These are phyloP conservation scores for Ditula angustiorana DNA, from an alignment of 2,888 invertebrate species.

Conservation along the genomic window DNA sequence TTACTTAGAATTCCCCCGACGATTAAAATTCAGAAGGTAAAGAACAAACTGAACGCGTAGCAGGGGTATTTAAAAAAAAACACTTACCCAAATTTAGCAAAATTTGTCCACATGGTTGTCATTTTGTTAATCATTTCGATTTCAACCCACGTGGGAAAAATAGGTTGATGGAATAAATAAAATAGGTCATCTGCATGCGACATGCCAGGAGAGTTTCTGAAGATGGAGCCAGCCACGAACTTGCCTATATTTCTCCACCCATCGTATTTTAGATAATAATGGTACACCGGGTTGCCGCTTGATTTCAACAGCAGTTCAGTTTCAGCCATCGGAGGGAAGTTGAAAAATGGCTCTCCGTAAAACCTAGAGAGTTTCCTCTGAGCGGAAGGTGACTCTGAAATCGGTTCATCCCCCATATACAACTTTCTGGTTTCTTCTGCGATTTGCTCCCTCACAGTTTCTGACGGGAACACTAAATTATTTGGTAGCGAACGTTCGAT, in stretches of 20 bases:
- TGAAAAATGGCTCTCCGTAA: constrained; percentile 61
- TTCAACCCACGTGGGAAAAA: constrained; percentile 58
- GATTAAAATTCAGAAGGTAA: too few species aligned
- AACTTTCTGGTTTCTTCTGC: constrained; percentile 59
- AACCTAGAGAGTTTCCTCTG: constrained; percentile 60
- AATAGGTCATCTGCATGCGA: constrained; percentile 72
- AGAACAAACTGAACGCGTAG: too few species aligned
- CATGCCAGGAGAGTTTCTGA: constrained; percentile 55
- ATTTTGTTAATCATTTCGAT: constrained; percentile 62
- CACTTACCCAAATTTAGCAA: constrained; percentile 71
- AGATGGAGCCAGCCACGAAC: constrained; percentile 47
- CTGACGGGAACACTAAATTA: constrained; percentile 59
- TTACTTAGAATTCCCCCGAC: too few species aligned
- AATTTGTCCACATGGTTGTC: constrained; percentile 72
- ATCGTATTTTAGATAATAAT: constrained; percentile 63
- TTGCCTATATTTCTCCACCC: constrained; percentile 64
- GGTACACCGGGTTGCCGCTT: constrained; percentile 60
- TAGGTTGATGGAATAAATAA: constrained; percentile 65
- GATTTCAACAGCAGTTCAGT: constrained; percentile 59
- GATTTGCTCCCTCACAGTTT: constrained; percentile 51
- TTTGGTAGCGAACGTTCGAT: constrained; percentile 67
- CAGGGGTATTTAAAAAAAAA: constrained; percentile 35
- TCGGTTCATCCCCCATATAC: constrained; percentile 67
- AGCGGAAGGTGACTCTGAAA: constrained; percentile 54
- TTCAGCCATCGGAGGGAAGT: constrained; percentile 59